phyloP scores from a whole-genome alignment of 2,888 invertebrate genomes.

The Isotomurus palustris region DNA sequence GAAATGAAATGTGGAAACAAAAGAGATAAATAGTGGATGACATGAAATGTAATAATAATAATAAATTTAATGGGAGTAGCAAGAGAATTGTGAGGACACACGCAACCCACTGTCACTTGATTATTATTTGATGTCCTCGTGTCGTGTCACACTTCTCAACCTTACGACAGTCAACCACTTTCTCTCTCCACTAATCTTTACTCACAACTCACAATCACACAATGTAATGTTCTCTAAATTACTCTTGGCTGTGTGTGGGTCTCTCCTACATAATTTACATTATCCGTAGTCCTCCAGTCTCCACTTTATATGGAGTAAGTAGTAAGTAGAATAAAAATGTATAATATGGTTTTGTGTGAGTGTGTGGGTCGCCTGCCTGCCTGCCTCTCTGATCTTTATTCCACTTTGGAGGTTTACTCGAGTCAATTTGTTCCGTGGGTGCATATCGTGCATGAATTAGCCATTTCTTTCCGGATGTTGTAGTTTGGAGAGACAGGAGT shows the following conservation, averaged over 20 bases:
- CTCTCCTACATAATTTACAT: too few species aligned
- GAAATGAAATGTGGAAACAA: conserved; percentile 15
- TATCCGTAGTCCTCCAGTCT: too few species aligned
- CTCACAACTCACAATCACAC: neutral
- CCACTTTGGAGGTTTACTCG: too few species aligned
- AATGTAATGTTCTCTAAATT: neutral
- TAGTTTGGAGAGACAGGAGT: conserved; percentile 12
- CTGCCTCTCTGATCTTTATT: too few species aligned
- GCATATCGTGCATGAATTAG: conserved; percentile 7
- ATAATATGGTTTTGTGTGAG: too few species aligned
- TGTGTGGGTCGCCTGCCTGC: too few species aligned
- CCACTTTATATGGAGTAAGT: too few species aligned
- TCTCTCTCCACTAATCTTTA: conserved; percentile 1
- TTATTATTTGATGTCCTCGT: conserved; percentile 28
- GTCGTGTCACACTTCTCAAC: conserved; percentile 24
- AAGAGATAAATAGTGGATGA: conserved; percentile 15
- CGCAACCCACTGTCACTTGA: conserved; percentile 16
- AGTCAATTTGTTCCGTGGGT: conserved; percentile 28
- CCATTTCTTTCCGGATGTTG: conserved; percentile 28
- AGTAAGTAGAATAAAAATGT: too few species aligned
- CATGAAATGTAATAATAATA: conserved; percentile 18
- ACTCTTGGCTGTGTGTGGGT: too few species aligned
- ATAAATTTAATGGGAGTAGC: conserved; percentile 14
- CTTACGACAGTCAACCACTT: neutral
- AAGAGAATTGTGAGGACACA: conserved; percentile 16